These are phyloP conservation scores for Alethe castanea DNA, from an alignment of 2,113 vertebrate genomes.

Conservation along the genomic window DNA sequence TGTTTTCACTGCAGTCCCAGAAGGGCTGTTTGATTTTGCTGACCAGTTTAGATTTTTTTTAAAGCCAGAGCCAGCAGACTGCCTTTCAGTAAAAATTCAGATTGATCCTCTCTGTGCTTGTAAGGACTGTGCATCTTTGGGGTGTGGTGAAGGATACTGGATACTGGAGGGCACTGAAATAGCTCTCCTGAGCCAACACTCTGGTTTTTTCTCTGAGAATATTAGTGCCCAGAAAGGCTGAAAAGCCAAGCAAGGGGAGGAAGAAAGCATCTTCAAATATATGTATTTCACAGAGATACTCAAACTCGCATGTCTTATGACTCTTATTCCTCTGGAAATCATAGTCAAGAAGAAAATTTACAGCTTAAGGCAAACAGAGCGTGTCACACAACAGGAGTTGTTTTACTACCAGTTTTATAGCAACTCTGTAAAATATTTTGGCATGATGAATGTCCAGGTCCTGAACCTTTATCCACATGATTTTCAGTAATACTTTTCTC, in stretches of 20 bases:
- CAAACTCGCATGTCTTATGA: not conserved
- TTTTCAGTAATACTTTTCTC: not conserved
- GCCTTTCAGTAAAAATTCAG: not conserved
- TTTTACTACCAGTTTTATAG: not conserved
- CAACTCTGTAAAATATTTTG: not conserved
- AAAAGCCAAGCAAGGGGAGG: not conserved
- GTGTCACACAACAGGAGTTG: not conserved
- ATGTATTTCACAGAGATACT: not conserved
- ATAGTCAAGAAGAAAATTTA: not conserved
- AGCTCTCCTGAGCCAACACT: not conserved
- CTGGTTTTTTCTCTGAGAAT: not conserved
- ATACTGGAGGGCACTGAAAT: not conserved
- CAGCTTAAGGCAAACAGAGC: not conserved
- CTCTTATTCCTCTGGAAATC: not conserved
- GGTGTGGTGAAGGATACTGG: not conserved
- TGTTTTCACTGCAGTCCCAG: not conserved
- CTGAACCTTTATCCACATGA: not conserved
- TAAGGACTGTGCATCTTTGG: not conserved
- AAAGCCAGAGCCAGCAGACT: not conserved
- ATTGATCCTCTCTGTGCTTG: accelerated
- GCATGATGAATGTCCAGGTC: not conserved
- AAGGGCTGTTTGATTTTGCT: not conserved
- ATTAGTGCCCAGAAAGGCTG: not conserved
- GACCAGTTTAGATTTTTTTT: not conserved
- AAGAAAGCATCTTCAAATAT: not conserved